Evolutionary conservation across 2,888 invertebrate genomes (phyloP).

Genomic region (Adelphocoris suturalis): DNA sequence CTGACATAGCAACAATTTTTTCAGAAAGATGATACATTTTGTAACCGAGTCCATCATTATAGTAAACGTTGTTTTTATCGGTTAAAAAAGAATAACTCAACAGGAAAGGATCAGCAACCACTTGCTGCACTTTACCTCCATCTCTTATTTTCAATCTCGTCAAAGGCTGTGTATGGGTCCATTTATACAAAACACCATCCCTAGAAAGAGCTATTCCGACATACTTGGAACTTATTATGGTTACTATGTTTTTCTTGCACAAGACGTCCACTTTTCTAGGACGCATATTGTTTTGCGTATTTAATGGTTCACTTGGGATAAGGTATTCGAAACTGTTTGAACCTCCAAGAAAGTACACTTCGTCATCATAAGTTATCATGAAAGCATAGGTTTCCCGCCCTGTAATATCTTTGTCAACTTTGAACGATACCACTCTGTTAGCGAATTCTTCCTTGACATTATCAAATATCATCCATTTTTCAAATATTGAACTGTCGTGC

Average conservation of each 20-base stretch:
- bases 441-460: not conserved
- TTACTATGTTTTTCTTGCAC: not conserved
- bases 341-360: not conserved
- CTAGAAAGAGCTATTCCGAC: not conserved
- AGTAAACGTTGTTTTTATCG: too few relatives aligned
- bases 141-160: too few relatives aligned
- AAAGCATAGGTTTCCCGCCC: not conserved
- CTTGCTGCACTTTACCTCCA: too few relatives aligned
- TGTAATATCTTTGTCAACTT: not conserved
- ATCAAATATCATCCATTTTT: slow-evolving; percentile 3
- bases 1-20: too few relatives aligned
- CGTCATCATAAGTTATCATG: not conserved
- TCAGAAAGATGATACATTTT: not conserved
- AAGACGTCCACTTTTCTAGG: not conserved
- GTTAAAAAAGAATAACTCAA: too few relatives aligned
- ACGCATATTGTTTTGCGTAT: not conserved
- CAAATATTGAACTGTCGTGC: not conserved
- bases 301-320: not conserved
- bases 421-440: not conserved
- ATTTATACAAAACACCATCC: not conserved
- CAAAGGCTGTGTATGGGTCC: too few relatives aligned
- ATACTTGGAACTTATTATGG: not conserved
- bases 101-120: too few relatives aligned
- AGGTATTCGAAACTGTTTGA: not conserved
- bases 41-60: too few relatives aligned